Evolutionary conservation across 2,113 vertebrate species (phyloP).

Genomic region (Misgurnus anguillicaudatus): DNA sequence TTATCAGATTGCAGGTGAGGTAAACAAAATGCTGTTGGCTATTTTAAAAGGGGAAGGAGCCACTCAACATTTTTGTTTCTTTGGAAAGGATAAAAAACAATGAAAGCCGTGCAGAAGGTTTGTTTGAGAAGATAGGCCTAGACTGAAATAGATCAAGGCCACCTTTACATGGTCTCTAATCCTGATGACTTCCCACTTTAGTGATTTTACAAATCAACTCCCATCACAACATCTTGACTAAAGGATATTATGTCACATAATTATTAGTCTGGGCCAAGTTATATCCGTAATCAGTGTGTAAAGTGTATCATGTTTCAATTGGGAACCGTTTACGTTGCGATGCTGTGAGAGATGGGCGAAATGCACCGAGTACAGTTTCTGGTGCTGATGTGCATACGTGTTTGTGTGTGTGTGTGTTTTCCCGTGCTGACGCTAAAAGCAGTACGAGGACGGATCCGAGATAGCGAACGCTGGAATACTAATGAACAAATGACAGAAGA

Average conservation of each 20-base stretch:
- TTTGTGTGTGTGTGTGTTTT: slow-evolving; percentile 43
- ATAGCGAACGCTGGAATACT: slow-evolving; percentile 55
- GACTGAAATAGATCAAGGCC: not conserved
- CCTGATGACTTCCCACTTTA: not conserved
- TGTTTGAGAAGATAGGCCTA: no score
- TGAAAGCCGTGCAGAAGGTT: no score
- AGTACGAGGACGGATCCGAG: slow-evolving; percentile 52
- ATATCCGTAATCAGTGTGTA: not conserved
- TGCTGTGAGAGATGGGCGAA: not conserved
- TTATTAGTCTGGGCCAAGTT: slow-evolving; percentile 4
- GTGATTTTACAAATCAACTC: not conserved
- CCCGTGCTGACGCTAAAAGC: slow-evolving; percentile 47
- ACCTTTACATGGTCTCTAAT: not conserved
- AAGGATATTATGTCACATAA: not conserved
- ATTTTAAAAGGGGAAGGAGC: no score
- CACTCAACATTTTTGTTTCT: no score
- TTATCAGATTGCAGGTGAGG: no score
- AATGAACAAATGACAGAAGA: slow-evolving; percentile 57
- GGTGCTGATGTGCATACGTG: not conserved
- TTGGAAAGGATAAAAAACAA: no score
- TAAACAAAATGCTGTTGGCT: no score
- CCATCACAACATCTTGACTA: not conserved
- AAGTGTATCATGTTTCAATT: not conserved
- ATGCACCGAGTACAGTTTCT: slow-evolving; percentile 5
- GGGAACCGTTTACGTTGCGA: not conserved